These are phyloP conservation scores for Eidolon dupreanum DNA, from an alignment of 2,797 vertebrate species.

Conservation along the genomic window DNA sequence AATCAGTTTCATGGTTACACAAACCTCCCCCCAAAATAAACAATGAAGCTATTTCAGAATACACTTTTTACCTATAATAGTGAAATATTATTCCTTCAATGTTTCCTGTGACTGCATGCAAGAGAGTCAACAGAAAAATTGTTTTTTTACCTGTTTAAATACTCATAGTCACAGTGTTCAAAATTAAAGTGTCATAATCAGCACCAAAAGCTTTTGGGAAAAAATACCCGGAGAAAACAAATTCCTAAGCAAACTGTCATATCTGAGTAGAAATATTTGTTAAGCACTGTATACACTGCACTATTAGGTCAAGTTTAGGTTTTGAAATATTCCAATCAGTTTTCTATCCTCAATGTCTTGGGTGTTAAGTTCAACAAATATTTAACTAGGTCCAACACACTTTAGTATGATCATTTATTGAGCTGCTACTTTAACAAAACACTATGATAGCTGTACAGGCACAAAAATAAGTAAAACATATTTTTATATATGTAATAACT, in stretches of 20 bases:
- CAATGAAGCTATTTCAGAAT: background rate
- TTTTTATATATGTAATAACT: background rate
- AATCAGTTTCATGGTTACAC: background rate
- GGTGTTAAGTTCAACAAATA: background rate
- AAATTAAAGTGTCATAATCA: background rate
- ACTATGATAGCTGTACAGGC: background rate
- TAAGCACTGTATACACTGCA: background rate
- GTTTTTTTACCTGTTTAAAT: background rate
- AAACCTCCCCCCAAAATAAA: background rate
- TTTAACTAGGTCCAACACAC: background rate
- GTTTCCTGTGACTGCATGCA: background rate
- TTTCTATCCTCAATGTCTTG: background rate
- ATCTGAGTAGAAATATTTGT: background rate
- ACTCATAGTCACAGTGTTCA: background rate
- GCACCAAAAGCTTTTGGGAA: background rate
- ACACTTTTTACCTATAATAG: background rate
- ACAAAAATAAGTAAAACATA: background rate
- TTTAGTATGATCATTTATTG: background rate
- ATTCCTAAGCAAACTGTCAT: background rate
- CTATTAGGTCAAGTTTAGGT: background rate
- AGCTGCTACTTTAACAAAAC: background rate
- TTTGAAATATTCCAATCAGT: background rate
- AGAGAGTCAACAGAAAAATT: background rate
- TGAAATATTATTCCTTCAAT: slow-evolving; percentile 16
- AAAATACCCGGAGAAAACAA: background rate